A percentile compares a stretch with the other conserved stretches of the same genome.
These are phyloP conservation scores for Gonocerus acuteangulatus DNA, from an alignment of 2,888 invertebrate genomes.

Conservation along the genomic window DNA sequence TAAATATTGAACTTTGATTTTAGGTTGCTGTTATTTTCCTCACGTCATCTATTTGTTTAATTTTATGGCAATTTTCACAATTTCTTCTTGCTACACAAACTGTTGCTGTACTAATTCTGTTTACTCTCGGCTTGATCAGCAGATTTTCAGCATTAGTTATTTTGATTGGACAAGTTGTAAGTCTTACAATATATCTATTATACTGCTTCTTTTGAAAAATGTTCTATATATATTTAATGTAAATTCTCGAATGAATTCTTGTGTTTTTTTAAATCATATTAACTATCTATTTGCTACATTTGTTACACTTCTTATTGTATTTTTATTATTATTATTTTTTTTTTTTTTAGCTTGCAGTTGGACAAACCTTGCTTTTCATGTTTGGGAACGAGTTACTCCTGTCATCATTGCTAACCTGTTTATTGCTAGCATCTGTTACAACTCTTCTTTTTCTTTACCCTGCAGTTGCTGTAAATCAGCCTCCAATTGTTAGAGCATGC, in stretches of 20 bases:
- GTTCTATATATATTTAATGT: no score
- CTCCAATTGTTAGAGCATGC: slow-evolving; percentile 30
- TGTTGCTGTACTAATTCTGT: slow-evolving; percentile 62
- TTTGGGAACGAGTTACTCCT: slow-evolving; percentile 54
- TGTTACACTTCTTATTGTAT: no score
- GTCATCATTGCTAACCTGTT: slow-evolving; percentile 45
- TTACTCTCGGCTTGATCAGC: slow-evolving; percentile 46
- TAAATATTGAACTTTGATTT: no score
- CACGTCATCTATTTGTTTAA: slow-evolving; percentile 46
- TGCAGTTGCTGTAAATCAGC: slow-evolving; percentile 23
- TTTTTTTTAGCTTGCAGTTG: slow-evolving; percentile 45
- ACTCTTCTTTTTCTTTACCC: slow-evolving; percentile 36
- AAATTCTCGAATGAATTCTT: no score
- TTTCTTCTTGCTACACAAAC: slow-evolving; percentile 72
- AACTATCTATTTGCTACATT: no score
- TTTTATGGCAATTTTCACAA: slow-evolving; percentile 75
- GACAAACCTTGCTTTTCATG: slow-evolving; percentile 45
- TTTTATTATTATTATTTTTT: slow-evolving; percentile 11
- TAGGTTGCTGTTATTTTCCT: slow-evolving; percentile 36
- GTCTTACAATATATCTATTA: slow-evolving; percentile 36
- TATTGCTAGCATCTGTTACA: slow-evolving; percentile 39
- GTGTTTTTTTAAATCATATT: no score
- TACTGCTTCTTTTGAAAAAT: background rate
- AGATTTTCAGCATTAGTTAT: slow-evolving; percentile 43
- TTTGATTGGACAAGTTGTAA: slow-evolving; percentile 46